phyloP scores from a whole-genome alignment of 2,113 vertebrate genomes.

The Gobius niger region DNA sequence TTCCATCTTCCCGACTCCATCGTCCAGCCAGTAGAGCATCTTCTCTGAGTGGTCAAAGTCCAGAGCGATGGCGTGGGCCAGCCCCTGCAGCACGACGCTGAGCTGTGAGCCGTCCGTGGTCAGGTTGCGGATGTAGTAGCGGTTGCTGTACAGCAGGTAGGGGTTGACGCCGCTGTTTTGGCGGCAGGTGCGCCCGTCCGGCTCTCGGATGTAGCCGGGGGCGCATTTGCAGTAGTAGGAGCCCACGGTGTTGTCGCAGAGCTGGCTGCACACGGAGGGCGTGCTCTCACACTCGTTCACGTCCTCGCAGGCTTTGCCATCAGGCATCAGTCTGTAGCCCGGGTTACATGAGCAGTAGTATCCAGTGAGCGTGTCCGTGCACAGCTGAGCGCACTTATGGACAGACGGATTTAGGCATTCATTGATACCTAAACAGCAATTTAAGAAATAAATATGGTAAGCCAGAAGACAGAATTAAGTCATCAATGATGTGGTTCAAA shows the following conservation, averaged over 20 bases:
- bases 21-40: conserved; percentile 71
- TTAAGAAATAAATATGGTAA: not conserved
- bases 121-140: conserved; percentile 75
- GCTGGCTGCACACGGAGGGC: conserved; percentile 70
- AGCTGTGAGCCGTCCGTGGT: conserved; percentile 66
- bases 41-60: conserved; percentile 70
- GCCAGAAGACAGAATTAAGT: too few species aligned
- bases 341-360: conserved; percentile 73
- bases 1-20: conserved; percentile 57
- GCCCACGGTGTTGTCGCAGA: conserved; percentile 67
- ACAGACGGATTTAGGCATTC: conserved; percentile 63
- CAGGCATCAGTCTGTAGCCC: conserved; percentile 71
- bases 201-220: conserved; percentile 67
- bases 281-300: conserved; percentile 67
- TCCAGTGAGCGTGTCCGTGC: conserved; percentile 69
- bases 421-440: conserved; percentile 63
- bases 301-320: conserved; percentile 74
- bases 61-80: conserved; percentile 60
- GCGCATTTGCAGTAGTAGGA: conserved; percentile 74
- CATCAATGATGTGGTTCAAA: too few species aligned
- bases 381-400: conserved; percentile 72
- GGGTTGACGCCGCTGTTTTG: conserved; percentile 73
- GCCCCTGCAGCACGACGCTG: conserved; percentile 66
- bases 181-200: conserved; percentile 70
- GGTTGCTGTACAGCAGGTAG: conserved; percentile 70